phyloP scores from a whole-genome alignment of 2,888 invertebrate species.

The Pristionchus fissidentatus region DNA sequence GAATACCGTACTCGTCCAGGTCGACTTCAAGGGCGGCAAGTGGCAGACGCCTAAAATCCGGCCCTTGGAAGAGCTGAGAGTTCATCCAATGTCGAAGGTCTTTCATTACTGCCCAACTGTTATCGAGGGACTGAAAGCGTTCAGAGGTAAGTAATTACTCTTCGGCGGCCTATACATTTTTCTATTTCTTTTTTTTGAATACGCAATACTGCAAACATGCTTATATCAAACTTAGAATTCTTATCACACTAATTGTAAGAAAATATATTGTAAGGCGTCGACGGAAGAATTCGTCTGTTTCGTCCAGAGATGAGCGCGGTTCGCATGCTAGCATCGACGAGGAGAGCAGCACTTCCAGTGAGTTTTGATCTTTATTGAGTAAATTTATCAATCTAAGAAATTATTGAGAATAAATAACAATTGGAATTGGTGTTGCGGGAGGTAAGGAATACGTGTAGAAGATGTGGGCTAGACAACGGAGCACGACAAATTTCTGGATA shows the following conservation, averaged over 20 bases:
- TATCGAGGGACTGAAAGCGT: constrained; percentile 44
- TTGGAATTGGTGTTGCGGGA: no score
- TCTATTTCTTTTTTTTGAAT: no score
- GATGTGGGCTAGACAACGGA: no score
- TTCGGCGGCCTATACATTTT: no score
- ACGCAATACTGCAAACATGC: no score
- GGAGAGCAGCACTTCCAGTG: constrained; percentile 86
- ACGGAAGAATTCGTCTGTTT: constrained; percentile 91
- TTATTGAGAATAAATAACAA: no score
- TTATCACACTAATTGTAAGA: no score
- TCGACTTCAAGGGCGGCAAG: constrained; percentile 36
- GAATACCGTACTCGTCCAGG: not conserved
- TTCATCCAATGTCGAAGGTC: constrained; percentile 35
- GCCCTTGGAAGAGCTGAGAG: not conserved
- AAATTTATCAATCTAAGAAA: not conserved
- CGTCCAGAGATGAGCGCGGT: constrained; percentile 93
- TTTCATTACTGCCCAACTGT: constrained; percentile 38
- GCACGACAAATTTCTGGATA: not conserved
- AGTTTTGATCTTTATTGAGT: constrained; percentile 4
- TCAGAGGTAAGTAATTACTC: not conserved
- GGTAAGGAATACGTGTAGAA: no score
- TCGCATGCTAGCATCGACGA: constrained; percentile 88
- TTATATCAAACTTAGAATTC: no score
- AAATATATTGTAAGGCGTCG: constrained; percentile 81
- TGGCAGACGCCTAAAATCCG: constrained; percentile 22